Conservation (phyloP, 2,888 invertebrate species). For the Acronicta psi region DNA sequence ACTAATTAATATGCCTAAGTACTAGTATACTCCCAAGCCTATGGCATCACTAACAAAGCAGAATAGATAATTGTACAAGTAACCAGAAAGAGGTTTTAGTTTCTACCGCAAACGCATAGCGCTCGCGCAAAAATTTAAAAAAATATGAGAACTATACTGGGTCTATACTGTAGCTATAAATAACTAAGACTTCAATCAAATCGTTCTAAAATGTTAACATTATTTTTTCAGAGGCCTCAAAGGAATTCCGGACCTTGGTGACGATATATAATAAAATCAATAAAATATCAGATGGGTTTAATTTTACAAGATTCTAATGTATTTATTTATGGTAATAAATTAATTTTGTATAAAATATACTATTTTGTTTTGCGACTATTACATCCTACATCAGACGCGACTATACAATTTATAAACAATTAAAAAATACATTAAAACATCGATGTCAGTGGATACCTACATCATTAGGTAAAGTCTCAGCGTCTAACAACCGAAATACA, state of each 20-base stretch:
- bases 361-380: constrained; percentile 10
- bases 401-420: background rate
- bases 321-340: constrained; percentile 26
- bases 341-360: constrained; percentile 3
- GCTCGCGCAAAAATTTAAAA: too few species aligned
- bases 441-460: background rate
- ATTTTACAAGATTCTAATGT: constrained; percentile 12
- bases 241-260: constrained; percentile 84
- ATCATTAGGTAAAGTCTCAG: background rate
- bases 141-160: too few species aligned
- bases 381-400: too few species aligned
- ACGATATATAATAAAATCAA: constrained; percentile 63
- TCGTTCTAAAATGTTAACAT: too few species aligned
- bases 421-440: background rate
- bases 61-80: too few species aligned
- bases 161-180: too few species aligned
- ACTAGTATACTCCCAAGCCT: too few species aligned
- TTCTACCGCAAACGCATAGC: too few species aligned
- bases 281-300: constrained; percentile 4
- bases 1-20: too few species aligned
- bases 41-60: too few species aligned
- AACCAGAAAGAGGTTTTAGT: too few species aligned
- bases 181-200: background rate
- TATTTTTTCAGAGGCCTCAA: constrained; percentile 81
- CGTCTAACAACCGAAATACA: too few species aligned